Percentiles rank a stretch among this genome's conserved stretches.
Evolutionary conservation across 2,888 invertebrate species (phyloP).

Genomic region (Holacanthella duospinosa): DNA sequence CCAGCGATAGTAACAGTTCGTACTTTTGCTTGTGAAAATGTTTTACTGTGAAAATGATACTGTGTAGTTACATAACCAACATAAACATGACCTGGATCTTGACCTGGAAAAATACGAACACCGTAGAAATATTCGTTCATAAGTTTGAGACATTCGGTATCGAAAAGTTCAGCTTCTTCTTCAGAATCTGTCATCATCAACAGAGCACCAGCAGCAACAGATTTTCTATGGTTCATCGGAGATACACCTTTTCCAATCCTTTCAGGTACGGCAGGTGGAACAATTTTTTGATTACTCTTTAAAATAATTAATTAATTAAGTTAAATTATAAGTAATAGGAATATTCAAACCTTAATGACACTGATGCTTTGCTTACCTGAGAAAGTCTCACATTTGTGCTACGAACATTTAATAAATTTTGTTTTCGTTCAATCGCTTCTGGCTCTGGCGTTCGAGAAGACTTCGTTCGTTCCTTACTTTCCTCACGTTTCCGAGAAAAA

Average conservation of each 20-base stretch:
- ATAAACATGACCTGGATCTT: constrained; percentile 87
- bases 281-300: constrained; percentile 49
- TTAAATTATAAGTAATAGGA: background rate
- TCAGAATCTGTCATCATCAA: constrained; percentile 40
- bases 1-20: constrained; percentile 69
- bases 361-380: constrained; percentile 19
- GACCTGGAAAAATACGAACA: constrained; percentile 79
- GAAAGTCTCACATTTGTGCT: constrained; percentile 34
- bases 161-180: constrained; percentile 73
- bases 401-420: constrained; percentile 17
- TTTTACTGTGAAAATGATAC: constrained; percentile 80
- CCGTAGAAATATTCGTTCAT: constrained; percentile 97
- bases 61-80: constrained; percentile 99
- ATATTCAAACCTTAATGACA: background rate
- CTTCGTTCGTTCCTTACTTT: constrained; percentile 23
- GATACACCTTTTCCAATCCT: constrained; percentile 49
- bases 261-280: constrained; percentile 56
- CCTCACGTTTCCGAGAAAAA: constrained; percentile 34
- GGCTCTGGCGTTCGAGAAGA: constrained; percentile 36
- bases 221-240: constrained; percentile 49
- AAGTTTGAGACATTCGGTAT: constrained; percentile 71
- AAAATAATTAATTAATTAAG: constrained; percentile 1
- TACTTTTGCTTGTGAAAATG: constrained; percentile 79
- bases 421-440: constrained; percentile 17
- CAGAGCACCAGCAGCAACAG: background rate